Percentiles rank a stretch among this genome's conserved stretches.
phyloP scores from a whole-genome alignment of 1,140 invertebrate species.

The Drosophila sp. region DNA sequence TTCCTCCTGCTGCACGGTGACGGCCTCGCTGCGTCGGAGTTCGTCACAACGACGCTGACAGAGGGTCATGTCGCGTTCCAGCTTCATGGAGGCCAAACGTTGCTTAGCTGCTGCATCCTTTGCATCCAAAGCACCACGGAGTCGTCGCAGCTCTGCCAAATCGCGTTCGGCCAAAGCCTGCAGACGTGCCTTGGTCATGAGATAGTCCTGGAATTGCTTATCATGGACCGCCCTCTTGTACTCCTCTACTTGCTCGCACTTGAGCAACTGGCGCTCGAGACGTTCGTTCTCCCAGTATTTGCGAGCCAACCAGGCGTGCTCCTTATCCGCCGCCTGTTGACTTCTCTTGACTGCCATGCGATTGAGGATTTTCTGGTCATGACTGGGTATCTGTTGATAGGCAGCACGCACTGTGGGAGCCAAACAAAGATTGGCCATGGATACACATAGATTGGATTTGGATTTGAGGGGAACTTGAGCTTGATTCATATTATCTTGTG shows the following conservation, averaged over 20 bases:
- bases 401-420: slow-evolving; percentile 67
- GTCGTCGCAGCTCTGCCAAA: slow-evolving; percentile 59
- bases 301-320: slow-evolving; percentile 78
- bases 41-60: slow-evolving; percentile 70
- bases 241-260: slow-evolving; percentile 76
- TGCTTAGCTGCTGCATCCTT: slow-evolving; percentile 68
- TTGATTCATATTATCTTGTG: slow-evolving; percentile 56
- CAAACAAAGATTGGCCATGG: slow-evolving; percentile 78
- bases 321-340: slow-evolving; percentile 69
- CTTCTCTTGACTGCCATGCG: slow-evolving; percentile 78
- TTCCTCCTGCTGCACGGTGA: slow-evolving; percentile 72
- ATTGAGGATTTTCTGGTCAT: slow-evolving; percentile 80
- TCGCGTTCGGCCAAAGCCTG: slow-evolving; percentile 72
- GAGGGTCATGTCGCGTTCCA: slow-evolving; percentile 64
- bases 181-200: slow-evolving; percentile 68
- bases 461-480: neutral
- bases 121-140: slow-evolving; percentile 60
- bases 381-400: slow-evolving; percentile 67
- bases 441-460: slow-evolving; percentile 53
- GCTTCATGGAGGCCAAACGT: slow-evolving; percentile 55
- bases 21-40: slow-evolving; percentile 65
- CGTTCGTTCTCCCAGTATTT: slow-evolving; percentile 82
- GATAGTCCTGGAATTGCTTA: slow-evolving; percentile 78
- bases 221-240: slow-evolving; percentile 75
- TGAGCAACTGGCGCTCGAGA: slow-evolving; percentile 69